Percentiles rank a stretch among this genome's conserved stretches.
These are phyloP conservation scores for Stegophylla sp. DNA, from an alignment of 2,888 invertebrate genomes.

Conservation along the genomic window DNA sequence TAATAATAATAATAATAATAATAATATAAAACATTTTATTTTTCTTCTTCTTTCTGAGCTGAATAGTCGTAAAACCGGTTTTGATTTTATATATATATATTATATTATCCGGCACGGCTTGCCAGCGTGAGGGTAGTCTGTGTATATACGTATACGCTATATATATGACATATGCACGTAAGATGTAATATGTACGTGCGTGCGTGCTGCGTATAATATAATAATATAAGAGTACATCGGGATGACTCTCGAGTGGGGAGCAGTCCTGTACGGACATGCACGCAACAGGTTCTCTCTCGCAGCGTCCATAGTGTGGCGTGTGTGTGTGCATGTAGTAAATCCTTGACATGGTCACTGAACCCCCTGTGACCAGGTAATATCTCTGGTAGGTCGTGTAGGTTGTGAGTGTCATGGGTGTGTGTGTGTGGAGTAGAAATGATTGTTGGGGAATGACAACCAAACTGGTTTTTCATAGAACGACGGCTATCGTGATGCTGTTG, in stretches of 20 bases:
- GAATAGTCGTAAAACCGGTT: constrained; percentile 52
- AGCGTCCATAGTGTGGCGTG: constrained; percentile 40
- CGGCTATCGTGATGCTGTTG: constrained; percentile 39
- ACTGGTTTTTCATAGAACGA: constrained; percentile 49
- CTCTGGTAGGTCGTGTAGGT: constrained; percentile 55
- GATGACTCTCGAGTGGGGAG: neutral
- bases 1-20: constrained; percentile 1
- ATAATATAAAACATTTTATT: constrained; percentile 17
- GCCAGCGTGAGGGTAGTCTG: constrained; percentile 23
- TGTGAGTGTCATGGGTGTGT: constrained; percentile 10
- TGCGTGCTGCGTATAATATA: no score
- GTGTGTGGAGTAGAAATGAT: constrained; percentile 43
- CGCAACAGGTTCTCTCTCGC: constrained; percentile 54
- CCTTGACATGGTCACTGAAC: constrained; percentile 59
- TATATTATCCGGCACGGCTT: constrained; percentile 35
- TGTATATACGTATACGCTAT: neutral
- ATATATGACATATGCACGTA: neutral
- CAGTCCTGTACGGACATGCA: constrained; percentile 47
- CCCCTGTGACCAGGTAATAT: constrained; percentile 58
- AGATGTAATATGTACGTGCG: neutral
- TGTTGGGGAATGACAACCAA: constrained; percentile 56
- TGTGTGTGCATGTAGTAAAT: constrained; percentile 37
- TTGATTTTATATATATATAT: constrained; percentile 23
- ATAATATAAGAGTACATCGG: neutral
- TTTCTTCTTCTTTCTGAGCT: constrained; percentile 3